Evolutionary conservation across 2,113 vertebrate species (phyloP).

Genomic region (Morone saxatilis): DNA sequence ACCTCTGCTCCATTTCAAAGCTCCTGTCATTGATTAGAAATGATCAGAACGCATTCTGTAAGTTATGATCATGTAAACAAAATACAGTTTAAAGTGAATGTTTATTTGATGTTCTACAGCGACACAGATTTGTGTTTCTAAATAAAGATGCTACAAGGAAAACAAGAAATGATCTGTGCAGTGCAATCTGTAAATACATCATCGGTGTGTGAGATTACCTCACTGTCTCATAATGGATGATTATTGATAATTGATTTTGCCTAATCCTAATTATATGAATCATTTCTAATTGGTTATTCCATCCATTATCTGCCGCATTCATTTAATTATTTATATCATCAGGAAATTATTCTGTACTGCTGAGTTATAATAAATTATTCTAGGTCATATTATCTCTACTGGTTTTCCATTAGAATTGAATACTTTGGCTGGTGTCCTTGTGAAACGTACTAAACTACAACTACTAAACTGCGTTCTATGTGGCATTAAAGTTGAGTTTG

Average conservation of each 20-base stretch:
- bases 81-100: constrained; percentile 64
- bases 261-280: background rate
- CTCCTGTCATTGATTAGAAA: constrained; percentile 28
- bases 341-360: background rate
- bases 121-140: constrained; percentile 60
- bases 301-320: background rate
- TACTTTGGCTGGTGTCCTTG: background rate
- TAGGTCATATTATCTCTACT: background rate
- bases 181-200: background rate
- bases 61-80: constrained; percentile 52
- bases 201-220: background rate
- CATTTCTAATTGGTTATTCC: background rate
- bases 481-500: constrained; percentile 6
- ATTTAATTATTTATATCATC: background rate
- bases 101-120: constrained; percentile 54
- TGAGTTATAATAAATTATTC: background rate
- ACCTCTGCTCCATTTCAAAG: constrained; percentile 44
- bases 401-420: background rate
- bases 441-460: background rate
- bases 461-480: background rate
- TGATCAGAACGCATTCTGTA: constrained; percentile 21
- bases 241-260: no score
- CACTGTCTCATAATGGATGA: no score
- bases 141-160: constrained; percentile 68
- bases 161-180: constrained; percentile 22